Evolutionary conservation across 2,888 invertebrate species (phyloP).

Genomic region (Vanessa cardui): DNA sequence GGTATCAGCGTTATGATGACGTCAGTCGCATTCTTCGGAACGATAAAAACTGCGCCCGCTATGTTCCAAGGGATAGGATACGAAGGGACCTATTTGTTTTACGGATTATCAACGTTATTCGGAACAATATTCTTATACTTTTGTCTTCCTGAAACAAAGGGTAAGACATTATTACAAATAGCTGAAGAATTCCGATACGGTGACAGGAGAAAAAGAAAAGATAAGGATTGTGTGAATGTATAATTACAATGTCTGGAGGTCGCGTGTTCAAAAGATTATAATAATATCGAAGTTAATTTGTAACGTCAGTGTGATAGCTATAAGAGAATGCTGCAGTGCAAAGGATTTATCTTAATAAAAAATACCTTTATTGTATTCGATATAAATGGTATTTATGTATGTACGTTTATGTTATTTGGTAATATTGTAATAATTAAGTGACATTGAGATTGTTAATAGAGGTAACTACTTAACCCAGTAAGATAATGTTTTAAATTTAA

Average conservation of each 20-base stretch:
- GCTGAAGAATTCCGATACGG: slow-evolving; percentile 81
- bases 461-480: slow-evolving; percentile 44
- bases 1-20: slow-evolving; percentile 86
- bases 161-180: slow-evolving; percentile 86
- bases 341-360: too few species aligned
- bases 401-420: not conserved
- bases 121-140: slow-evolving; percentile 84
- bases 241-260: slow-evolving; percentile 33
- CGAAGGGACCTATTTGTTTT: slow-evolving; percentile 84
- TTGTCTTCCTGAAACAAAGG: slow-evolving; percentile 86
- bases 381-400: not conserved
- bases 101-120: slow-evolving; percentile 82
- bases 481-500: slow-evolving; percentile 35
- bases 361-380: too few species aligned
- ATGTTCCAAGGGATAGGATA: slow-evolving; percentile 82
- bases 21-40: slow-evolving; percentile 85
- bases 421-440: not conserved
- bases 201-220: slow-evolving; percentile 52
- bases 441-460: slow-evolving; percentile 13
- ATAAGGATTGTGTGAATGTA: slow-evolving; percentile 44
- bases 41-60: slow-evolving; percentile 86
- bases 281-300: not conserved
- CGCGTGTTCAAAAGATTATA: not conserved
- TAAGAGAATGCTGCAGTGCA: not conserved
- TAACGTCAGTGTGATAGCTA: not conserved